Percentiles rank a stretch among this genome's conserved stretches.
Evolutionary conservation across 2,797 vertebrate species (phyloP).

Genomic region (Danio jaintianensis): DNA sequence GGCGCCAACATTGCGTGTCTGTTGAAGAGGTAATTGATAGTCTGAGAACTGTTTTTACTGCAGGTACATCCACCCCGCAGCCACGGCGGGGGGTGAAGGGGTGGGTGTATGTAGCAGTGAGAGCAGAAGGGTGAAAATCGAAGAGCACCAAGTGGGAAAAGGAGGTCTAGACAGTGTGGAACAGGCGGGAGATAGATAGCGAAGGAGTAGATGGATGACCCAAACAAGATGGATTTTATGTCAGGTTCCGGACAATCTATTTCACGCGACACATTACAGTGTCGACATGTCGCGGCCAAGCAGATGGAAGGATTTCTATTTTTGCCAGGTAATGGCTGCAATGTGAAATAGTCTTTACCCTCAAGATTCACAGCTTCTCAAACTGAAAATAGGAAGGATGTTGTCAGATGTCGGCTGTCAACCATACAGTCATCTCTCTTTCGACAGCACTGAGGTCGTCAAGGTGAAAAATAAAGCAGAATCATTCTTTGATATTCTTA

Average conservation of each 20-base stretch:
- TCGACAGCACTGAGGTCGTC: background rate
- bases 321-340: slow-evolving; percentile 38
- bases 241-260: slow-evolving; percentile 41
- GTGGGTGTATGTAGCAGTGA: background rate
- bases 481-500: background rate
- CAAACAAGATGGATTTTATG: slow-evolving; percentile 55
- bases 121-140: slow-evolving; percentile 46
- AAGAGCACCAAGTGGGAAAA: slow-evolving; percentile 29
- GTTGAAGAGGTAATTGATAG: slow-evolving; percentile 79
- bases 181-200: slow-evolving; percentile 31
- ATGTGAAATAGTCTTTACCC: slow-evolving; percentile 21
- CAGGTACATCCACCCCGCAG: slow-evolving; percentile 77
- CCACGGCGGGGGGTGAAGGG: background rate
- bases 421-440: slow-evolving; percentile 7
- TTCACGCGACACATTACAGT: slow-evolving; percentile 34
- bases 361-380: slow-evolving; percentile 24
- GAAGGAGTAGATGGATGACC: slow-evolving; percentile 51
- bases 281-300: slow-evolving; percentile 22
- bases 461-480: slow-evolving; percentile 15
- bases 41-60: slow-evolving; percentile 77
- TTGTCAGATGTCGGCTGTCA: slow-evolving; percentile 28
- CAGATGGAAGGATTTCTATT: slow-evolving; percentile 40
- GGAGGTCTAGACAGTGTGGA: slow-evolving; percentile 27
- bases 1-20: slow-evolving; percentile 69
- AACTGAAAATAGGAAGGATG: slow-evolving; percentile 20